Evolutionary conservation across 2,797 vertebrate genomes (phyloP).

Genomic region (Knipowitschia caucasica): DNA sequence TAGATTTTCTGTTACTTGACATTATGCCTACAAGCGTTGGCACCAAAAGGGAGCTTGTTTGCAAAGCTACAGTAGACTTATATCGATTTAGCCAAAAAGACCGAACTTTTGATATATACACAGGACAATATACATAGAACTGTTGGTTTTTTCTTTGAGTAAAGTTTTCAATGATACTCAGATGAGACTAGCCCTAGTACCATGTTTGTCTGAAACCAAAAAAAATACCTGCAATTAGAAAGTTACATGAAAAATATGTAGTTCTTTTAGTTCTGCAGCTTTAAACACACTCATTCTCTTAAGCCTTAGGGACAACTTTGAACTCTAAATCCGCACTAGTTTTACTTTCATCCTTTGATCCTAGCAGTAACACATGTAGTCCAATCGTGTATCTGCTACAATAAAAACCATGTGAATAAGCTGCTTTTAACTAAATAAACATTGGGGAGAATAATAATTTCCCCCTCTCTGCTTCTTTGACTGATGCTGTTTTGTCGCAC

Average conservation of each 20-base stretch:
- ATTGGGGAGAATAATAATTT: constrained; percentile 22
- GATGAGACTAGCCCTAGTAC: too few species aligned
- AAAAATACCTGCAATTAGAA: too few species aligned
- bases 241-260: neutral
- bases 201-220: too few species aligned
- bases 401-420: neutral
- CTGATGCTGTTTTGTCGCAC: constrained; percentile 25
- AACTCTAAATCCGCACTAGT: constrained; percentile 1
- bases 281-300: neutral
- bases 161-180: too few species aligned
- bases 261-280: constrained; percentile 11
- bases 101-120: too few species aligned
- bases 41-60: too few species aligned
- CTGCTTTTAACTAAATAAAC: constrained; percentile 13
- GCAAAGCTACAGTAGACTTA: too few species aligned
- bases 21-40: too few species aligned
- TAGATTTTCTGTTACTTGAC: neutral
- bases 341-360: constrained; percentile 2
- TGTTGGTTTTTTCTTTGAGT: too few species aligned
- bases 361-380: constrained; percentile 11
- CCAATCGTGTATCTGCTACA: constrained; percentile 9
- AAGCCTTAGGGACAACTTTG: constrained; percentile 9
- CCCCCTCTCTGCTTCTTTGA: constrained; percentile 28
- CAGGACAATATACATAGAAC: too few species aligned
- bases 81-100: too few species aligned